These are phyloP conservation scores for Ophiodon elongatus DNA, from an alignment of 2,113 vertebrate genomes.

Conservation along the genomic window DNA sequence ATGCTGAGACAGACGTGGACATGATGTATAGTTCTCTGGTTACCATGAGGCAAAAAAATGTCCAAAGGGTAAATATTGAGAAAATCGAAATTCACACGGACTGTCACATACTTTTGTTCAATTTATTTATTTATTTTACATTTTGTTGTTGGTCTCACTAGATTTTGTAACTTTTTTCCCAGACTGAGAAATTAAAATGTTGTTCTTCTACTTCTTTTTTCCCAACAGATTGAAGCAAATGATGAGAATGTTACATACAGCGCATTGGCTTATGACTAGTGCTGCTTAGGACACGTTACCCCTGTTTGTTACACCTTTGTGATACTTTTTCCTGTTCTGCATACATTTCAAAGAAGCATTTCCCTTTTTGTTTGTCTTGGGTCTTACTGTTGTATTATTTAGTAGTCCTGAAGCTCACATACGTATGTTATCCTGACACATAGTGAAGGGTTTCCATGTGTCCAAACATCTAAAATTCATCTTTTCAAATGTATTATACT, in stretches of 20 bases:
- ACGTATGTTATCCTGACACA: not conserved
- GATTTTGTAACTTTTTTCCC: not conserved
- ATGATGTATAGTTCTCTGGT: slow-evolving; percentile 5
- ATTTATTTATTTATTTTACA: not conserved
- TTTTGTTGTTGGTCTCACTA: no score
- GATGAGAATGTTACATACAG: not conserved
- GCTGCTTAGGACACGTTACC: not conserved
- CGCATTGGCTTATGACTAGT: not conserved
- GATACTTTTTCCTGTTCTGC: not conserved
- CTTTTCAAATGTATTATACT: not conserved
- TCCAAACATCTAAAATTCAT: not conserved
- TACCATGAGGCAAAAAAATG: not conserved
- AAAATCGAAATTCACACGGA: not conserved
- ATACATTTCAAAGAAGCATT: not conserved
- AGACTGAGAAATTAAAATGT: not conserved
- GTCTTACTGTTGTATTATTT: not conserved
- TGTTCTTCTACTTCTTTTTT: not conserved
- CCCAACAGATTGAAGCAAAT: not conserved
- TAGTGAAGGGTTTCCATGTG: not conserved
- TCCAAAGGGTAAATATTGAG: not conserved
- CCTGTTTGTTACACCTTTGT: not conserved
- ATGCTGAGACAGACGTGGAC: not conserved
- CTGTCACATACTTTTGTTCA: not conserved
- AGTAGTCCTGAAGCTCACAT: not conserved
- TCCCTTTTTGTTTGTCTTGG: not conserved